A percentile compares a stretch with the other conserved stretches of the same genome.
Conservation (phyloP, 2,113 vertebrate species). For the Dasyornis broadbenti region DNA sequence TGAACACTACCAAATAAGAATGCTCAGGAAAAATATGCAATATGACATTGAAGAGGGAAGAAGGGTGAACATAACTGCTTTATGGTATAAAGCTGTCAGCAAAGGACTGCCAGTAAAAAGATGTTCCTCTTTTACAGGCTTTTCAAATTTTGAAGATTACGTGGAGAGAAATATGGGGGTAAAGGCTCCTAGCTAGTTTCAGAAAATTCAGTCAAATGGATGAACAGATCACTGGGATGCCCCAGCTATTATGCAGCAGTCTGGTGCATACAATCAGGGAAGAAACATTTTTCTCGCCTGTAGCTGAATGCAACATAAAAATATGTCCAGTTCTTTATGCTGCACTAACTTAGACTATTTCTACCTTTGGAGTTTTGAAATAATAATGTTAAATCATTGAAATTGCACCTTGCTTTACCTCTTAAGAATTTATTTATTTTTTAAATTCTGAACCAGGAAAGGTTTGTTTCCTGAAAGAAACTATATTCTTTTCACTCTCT, state of each 20-base stretch:
- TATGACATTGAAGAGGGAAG: not conserved
- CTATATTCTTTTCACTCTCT: rapidly evolving
- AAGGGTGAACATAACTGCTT: not conserved
- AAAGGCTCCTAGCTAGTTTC: not conserved
- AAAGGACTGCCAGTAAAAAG: not conserved
- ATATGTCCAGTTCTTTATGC: not conserved
- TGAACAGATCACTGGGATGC: not conserved
- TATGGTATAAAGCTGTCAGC: not conserved
- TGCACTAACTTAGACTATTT: not conserved
- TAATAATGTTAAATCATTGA: not conserved
- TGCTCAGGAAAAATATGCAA: not conserved
- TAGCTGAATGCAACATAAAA: conserved; percentile 6
- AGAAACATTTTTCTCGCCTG: conserved; percentile 36
- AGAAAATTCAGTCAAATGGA: conserved; percentile 48
- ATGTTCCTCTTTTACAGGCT: not conserved
- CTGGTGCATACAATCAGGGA: conserved; percentile 3
- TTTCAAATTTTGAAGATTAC: conserved; percentile 17
- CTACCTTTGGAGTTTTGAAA: not conserved
- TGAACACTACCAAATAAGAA: not conserved
- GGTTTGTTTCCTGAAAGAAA: not conserved
- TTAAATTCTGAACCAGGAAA: not conserved
- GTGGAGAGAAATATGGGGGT: not conserved
- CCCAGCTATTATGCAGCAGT: not conserved
- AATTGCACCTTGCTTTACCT: not conserved
- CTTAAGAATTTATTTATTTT: not conserved